Percentiles rank a stretch among this genome's conserved stretches.
Conservation (phyloP, 1,140 invertebrate genomes). For the Drosophila dunni region DNA sequence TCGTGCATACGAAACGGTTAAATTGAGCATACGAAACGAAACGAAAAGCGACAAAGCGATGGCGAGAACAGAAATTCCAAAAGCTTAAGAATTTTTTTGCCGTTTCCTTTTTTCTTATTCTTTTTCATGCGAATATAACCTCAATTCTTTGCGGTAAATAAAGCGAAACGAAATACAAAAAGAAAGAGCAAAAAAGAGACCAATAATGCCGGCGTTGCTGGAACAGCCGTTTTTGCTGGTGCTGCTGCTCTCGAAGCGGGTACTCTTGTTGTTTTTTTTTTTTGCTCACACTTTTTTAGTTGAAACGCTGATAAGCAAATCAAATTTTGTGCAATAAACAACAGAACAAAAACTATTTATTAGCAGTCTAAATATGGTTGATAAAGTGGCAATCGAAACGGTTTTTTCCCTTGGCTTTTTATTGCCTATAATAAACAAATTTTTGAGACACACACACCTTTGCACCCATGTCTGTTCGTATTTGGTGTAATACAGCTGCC, state of each 20-base stretch:
- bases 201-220: conserved; percentile 45
- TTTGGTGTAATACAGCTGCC: conserved; percentile 17
- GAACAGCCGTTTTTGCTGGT: conserved; percentile 12
- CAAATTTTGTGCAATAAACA: conserved; percentile 19
- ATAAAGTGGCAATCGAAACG: conserved; percentile 38
- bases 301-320: conserved; percentile 30
- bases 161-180: conserved; percentile 45
- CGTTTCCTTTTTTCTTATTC: conserved; percentile 28
- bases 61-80: conserved; percentile 37
- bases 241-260: neutral
- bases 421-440: conserved; percentile 5
- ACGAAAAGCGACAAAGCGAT: conserved; percentile 38
- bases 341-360: conserved; percentile 25
- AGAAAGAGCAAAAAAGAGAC: conserved; percentile 28
- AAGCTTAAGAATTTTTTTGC: conserved; percentile 46
- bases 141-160: conserved; percentile 56
- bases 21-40: conserved; percentile 36
- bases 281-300: conserved; percentile 10
- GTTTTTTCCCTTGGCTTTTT: conserved; percentile 22
- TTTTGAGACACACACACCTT: conserved; percentile 4
- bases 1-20: conserved; percentile 44
- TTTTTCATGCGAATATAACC: conserved; percentile 38
- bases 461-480: neutral
- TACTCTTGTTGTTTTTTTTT: conserved; percentile 13
- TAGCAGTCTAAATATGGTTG: conserved; percentile 26